Evolutionary conservation across 2,797 vertebrate species (phyloP), one percentile per base, ranked within the genome.

Genomic region (Cygnus olor): DNA sequence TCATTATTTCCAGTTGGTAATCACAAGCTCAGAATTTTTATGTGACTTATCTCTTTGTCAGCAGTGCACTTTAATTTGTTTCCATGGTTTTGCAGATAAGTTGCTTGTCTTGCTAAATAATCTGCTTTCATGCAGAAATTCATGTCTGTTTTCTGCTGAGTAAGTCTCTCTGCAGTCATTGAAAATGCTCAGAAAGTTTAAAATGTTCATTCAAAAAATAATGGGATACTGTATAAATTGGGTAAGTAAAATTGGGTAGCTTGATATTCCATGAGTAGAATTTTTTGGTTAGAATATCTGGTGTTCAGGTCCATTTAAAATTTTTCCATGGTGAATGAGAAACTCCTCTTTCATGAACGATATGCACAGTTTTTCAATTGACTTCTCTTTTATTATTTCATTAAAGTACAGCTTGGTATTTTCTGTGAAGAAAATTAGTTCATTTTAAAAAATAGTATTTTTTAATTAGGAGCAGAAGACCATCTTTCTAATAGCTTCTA

Each of bases 51-150:
- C 53, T 92, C 93, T 44, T 49, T 47, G 65, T 81, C 85, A 94
- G 95, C 76, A 76, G 51, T 83, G 71, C 56, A n/a, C 34, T 10
- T 72, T 40, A 87, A 95, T 94, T 92, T 76, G 80, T 88, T 95
- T 58, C 84, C 22, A 47, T 80, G 74, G 76, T 60, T 80, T 82
- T 44, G 61, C 17, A 53, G 94, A 87, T 14, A 93, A 93, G 83
- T 96, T 97, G 91, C 96, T 91, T 86, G 86, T 90, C 88, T 96
- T 93, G 88, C 86, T 86, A 84, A 95, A 92, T 64, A 89, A 90
- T 85, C 70, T 74, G 80, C 90, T 84, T 69, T 69, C 81, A 63
- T 85, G 91, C 87, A 94, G 88, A 94, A 83, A 83, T 40, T 78
- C 38, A 7, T 34, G 93, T 81, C 90, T 86, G 38, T 63, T 93